Percentiles rank a stretch among this genome's conserved stretches.
Conservation (phyloP, 2,113 vertebrate genomes). For the Haplochromis burtoni region DNA sequence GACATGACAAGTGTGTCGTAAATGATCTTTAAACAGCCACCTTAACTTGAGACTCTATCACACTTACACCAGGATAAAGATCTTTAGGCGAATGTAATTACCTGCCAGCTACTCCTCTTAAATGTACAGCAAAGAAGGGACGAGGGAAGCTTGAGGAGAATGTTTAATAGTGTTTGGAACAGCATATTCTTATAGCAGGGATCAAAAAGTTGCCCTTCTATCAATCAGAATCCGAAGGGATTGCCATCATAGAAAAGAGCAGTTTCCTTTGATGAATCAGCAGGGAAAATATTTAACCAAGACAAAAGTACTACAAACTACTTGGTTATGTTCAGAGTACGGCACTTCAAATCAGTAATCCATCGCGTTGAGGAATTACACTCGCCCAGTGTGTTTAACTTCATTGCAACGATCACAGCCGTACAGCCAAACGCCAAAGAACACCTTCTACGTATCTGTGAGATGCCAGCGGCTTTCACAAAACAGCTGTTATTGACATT, state of each 20-base stretch:
- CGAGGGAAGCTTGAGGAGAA: neutral
- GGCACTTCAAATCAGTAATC: neutral
- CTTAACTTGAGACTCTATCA: neutral
- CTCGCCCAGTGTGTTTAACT: neutral
- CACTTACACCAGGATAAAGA: conserved; percentile 32
- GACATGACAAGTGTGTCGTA: neutral
- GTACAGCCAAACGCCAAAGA: neutral
- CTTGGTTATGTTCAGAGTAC: neutral
- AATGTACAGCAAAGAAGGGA: neutral
- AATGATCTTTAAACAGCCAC: conserved; percentile 4
- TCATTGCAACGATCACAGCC: neutral
- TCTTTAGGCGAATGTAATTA: conserved; percentile 43
- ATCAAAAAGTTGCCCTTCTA: neutral
- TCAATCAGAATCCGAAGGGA: neutral
- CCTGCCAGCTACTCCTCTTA: neutral
- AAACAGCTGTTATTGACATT: neutral
- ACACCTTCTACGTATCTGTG: neutral
- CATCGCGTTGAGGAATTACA: fast-evolving
- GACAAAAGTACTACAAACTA: neutral
- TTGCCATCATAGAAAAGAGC: neutral
- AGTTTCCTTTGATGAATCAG: neutral
- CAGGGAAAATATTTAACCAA: neutral
- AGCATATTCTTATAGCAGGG: neutral
- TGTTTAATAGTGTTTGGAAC: neutral
- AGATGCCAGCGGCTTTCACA: neutral